Percentiles rank a stretch among this genome's conserved stretches.
These are phyloP conservation scores for Syritta pipiens DNA, from an alignment of 2,888 invertebrate genomes.

Conservation along the genomic window DNA sequence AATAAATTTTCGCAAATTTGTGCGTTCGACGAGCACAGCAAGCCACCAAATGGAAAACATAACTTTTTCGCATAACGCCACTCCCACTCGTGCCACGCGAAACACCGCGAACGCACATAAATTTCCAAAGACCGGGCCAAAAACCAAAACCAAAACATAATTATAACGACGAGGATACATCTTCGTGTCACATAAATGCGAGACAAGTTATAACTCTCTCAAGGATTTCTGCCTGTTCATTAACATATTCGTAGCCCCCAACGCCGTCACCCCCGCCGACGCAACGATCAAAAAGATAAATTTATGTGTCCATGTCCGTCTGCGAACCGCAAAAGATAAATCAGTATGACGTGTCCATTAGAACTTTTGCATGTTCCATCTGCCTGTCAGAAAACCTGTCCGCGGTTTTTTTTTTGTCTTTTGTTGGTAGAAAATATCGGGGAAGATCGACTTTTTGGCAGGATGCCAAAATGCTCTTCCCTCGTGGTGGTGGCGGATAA, in stretches of 20 bases:
- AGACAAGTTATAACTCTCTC: slow-evolving; percentile 37
- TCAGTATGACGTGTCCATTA: slow-evolving; percentile 54
- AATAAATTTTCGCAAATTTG: no score
- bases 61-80: slow-evolving; percentile 29
- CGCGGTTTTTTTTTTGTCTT: neutral
- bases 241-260: slow-evolving; percentile 35
- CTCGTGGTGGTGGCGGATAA: slow-evolving; percentile 26
- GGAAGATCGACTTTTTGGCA: no score
- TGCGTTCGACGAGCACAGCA: no score
- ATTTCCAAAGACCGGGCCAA: no score
- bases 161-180: slow-evolving; percentile 1
- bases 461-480: slow-evolving; percentile 31
- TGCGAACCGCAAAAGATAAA: slow-evolving; percentile 54
- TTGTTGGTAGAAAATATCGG: slow-evolving; percentile 42
- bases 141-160: no score
- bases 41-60: slow-evolving; percentile 5
- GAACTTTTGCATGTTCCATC: slow-evolving; percentile 52
- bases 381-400: slow-evolving; percentile 37
- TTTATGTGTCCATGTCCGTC: slow-evolving; percentile 41
- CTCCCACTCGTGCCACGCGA: slow-evolving; percentile 42
- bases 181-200: slow-evolving; percentile 30
- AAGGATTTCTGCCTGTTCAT: slow-evolving; percentile 55
- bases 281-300: slow-evolving; percentile 65
- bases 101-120: slow-evolving; percentile 16
- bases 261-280: no score